These are phyloP conservation scores for Gila robusta DNA, from an alignment of 2,797 vertebrate genomes.

Conservation along the genomic window DNA sequence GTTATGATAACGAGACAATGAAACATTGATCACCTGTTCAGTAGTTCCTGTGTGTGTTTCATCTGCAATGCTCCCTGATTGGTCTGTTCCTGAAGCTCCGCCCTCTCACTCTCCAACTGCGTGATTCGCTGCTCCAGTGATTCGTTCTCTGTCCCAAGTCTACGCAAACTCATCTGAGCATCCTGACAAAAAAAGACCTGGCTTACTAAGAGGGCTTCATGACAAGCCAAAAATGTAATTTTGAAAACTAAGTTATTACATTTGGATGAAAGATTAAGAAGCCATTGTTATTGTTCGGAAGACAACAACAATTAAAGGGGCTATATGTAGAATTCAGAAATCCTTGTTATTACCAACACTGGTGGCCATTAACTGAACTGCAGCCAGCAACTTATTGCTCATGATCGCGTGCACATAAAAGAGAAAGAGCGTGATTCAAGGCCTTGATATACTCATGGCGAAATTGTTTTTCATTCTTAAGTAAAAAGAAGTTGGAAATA, in stretches of 20 bases:
- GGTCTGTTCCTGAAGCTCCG: slow-evolving; percentile 45
- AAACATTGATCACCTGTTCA: slow-evolving; percentile 46
- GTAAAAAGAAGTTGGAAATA: background rate
- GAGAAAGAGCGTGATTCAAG: background rate
- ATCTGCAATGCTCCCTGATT: slow-evolving; percentile 41
- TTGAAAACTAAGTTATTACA: no score
- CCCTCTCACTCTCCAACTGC: slow-evolving; percentile 37
- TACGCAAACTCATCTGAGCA: slow-evolving; percentile 33
- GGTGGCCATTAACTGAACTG: background rate
- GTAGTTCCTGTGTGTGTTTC: slow-evolving; percentile 44
- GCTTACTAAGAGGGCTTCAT: background rate
- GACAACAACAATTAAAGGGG: background rate
- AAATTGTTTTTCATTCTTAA: background rate
- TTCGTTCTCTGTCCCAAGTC: slow-evolving; percentile 38
- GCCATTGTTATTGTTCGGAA: background rate
- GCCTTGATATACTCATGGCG: background rate
- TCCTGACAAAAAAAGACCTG: slow-evolving; percentile 29
- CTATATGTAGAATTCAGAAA: background rate
- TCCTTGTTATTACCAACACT: background rate
- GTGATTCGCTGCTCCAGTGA: slow-evolving; percentile 45
- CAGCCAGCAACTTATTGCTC: background rate
- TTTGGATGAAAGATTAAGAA: background rate
- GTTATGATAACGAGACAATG: background rate
- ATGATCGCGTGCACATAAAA: background rate
- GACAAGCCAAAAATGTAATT: background rate